Percentiles rank a stretch among this genome's conserved stretches.
phyloP scores from a whole-genome alignment of 2,113 vertebrate genomes.

The Channa maculata region DNA sequence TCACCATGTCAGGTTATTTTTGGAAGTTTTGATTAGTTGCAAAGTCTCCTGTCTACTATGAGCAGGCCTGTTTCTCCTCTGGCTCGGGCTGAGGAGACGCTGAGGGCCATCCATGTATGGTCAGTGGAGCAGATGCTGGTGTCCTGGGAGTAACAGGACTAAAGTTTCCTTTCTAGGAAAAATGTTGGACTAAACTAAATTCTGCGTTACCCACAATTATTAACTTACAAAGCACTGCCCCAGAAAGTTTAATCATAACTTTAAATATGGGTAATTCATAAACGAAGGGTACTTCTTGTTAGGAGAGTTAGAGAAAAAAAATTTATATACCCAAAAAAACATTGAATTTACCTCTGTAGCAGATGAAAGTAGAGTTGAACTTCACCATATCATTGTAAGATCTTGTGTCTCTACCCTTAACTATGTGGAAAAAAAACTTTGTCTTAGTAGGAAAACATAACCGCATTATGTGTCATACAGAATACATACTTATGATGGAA shows the following conservation, averaged over 20 bases:
- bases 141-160: conserved; percentile 29
- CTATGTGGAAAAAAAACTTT: too few species aligned
- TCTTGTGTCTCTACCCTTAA: too few species aligned
- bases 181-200: conserved; percentile 4
- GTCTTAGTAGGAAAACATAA: too few species aligned
- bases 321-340: too few species aligned
- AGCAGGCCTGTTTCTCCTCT: conserved; percentile 15
- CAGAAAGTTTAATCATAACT: neutral
- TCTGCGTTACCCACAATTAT: neutral
- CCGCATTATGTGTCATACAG: neutral
- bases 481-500: neutral
- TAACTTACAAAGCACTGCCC: neutral
- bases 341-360: too few species aligned
- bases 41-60: neutral
- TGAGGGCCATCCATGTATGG: conserved; percentile 75
- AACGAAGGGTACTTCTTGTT: neutral
- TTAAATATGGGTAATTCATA: neutral
- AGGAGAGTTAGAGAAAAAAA: neutral
- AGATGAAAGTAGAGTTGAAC: too few species aligned
- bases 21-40: conserved; percentile 2
- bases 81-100: conserved; percentile 26
- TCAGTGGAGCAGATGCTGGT: conserved; percentile 46
- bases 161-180: conserved; percentile 67
- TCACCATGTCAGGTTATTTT: neutral
- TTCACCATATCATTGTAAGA: too few species aligned